Evolutionary conservation across 2,888 invertebrate species (phyloP).

Genomic region (Nudaria mundana): DNA sequence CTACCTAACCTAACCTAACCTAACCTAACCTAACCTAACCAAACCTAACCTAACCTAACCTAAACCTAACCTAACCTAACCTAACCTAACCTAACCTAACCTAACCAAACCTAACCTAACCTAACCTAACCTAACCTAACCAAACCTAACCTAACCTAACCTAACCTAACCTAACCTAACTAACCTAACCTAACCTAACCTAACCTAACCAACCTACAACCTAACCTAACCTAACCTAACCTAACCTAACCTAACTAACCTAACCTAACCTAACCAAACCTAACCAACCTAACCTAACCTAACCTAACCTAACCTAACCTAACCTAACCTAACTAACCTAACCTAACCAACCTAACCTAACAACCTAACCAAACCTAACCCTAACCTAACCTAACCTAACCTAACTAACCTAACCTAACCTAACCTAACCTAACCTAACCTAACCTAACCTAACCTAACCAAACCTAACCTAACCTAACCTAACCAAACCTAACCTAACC

Average conservation of each 20-base stretch:
- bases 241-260: slow-evolving; percentile 15
- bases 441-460: slow-evolving; percentile 21
- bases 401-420: slow-evolving; percentile 16
- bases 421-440: slow-evolving; percentile 16
- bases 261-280: slow-evolving; percentile 14
- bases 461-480: slow-evolving; percentile 19
- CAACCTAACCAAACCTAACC: slow-evolving; percentile 24
- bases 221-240: slow-evolving; percentile 14
- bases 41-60: slow-evolving; percentile 28
- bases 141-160: slow-evolving; percentile 26
- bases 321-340: slow-evolving; percentile 21
- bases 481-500: slow-evolving; percentile 22
- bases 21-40: slow-evolving; percentile 23
- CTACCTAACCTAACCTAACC: slow-evolving; percentile 25
- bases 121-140: slow-evolving; percentile 30
- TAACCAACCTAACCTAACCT: slow-evolving; percentile 19
- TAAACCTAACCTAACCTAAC: slow-evolving; percentile 23
- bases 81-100: slow-evolving; percentile 24
- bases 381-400: slow-evolving; percentile 26
- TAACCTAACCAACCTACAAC: slow-evolving; percentile 27
- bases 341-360: slow-evolving; percentile 17
- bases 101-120: slow-evolving; percentile 22
- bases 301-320: slow-evolving; percentile 15
- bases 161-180: slow-evolving; percentile 26
- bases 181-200: slow-evolving; percentile 29